These are phyloP conservation scores for Myotis findleyi DNA, from an alignment of 2,797 vertebrate genomes.

Conservation along the genomic window DNA sequence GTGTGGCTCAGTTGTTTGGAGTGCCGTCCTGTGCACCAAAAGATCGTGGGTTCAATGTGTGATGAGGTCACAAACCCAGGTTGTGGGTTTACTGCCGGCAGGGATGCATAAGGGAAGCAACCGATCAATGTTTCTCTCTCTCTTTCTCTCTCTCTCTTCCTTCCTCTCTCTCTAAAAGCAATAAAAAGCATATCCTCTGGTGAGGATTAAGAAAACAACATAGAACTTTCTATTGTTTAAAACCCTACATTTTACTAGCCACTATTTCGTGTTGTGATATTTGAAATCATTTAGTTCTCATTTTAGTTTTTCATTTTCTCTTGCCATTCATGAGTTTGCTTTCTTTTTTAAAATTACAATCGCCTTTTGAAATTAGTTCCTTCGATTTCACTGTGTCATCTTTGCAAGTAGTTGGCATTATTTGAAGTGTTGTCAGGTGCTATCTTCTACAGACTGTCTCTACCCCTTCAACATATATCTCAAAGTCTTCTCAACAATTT, in stretches of 20 bases:
- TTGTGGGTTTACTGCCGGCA: neutral
- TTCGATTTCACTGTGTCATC: neutral
- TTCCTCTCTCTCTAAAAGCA: neutral
- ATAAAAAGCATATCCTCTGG: neutral
- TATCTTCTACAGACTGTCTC: neutral
- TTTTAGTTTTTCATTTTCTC: constrained; percentile 12
- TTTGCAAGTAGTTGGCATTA: neutral
- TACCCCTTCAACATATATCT: neutral
- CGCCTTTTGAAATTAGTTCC: constrained; percentile 22
- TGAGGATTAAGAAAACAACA: neutral
- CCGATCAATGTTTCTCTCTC: too few species aligned
- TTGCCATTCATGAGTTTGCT: neutral
- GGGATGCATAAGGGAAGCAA: neutral
- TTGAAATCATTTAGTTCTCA: constrained; percentile 7
- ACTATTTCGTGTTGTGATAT: neutral
- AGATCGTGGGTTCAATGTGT: neutral
- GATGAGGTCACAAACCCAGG: neutral
- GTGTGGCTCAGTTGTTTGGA: neutral
- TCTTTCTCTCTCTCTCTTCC: neutral
- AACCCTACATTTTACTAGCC: neutral
- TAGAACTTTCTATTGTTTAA: neutral
- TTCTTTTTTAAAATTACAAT: neutral
- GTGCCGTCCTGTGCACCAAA: neutral
- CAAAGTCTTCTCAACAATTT: neutral
- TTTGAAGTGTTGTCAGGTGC: neutral